Percentiles rank a stretch among this genome's conserved stretches.
These are phyloP conservation scores for Girardinus metallicus DNA, from an alignment of 2,797 vertebrate species.

Conservation along the genomic window DNA sequence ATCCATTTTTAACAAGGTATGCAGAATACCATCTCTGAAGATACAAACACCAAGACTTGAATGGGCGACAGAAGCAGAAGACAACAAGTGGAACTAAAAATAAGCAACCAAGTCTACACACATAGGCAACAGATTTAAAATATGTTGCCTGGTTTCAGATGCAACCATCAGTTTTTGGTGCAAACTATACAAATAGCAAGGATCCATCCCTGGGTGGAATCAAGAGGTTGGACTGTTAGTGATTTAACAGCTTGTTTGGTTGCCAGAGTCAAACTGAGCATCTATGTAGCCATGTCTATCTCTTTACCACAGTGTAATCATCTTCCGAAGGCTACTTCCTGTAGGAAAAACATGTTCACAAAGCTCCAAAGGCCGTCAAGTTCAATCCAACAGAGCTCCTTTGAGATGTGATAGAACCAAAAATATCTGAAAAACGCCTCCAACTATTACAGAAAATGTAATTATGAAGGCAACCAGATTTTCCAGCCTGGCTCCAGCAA, in stretches of 20 bases:
- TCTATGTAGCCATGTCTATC: neutral
- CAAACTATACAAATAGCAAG: neutral
- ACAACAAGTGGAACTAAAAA: too few species aligned
- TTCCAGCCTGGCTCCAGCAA: neutral
- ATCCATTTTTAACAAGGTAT: too few species aligned
- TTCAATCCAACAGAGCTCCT: neutral
- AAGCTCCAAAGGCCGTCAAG: neutral
- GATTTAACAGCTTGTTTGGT: neutral
- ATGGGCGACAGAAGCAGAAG: too few species aligned
- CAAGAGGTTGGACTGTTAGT: too few species aligned
- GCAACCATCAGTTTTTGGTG: neutral
- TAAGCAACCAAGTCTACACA: too few species aligned
- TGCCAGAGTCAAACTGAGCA: neutral
- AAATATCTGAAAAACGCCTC: neutral
- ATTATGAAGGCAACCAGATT: neutral
- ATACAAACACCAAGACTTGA: too few species aligned
- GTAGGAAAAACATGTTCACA: neutral
- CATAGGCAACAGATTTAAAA: neutral
- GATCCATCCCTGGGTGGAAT: neutral
- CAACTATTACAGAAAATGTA: neutral
- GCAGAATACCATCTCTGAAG: too few species aligned
- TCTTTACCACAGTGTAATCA: neutral
- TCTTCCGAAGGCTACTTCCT: neutral
- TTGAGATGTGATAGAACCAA: neutral
- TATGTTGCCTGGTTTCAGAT: neutral